Evolutionary conservation across 2,888 invertebrate species (phyloP), one percentile per base, ranked within the genome.

Genomic region (Saturnia japonica): DNA sequence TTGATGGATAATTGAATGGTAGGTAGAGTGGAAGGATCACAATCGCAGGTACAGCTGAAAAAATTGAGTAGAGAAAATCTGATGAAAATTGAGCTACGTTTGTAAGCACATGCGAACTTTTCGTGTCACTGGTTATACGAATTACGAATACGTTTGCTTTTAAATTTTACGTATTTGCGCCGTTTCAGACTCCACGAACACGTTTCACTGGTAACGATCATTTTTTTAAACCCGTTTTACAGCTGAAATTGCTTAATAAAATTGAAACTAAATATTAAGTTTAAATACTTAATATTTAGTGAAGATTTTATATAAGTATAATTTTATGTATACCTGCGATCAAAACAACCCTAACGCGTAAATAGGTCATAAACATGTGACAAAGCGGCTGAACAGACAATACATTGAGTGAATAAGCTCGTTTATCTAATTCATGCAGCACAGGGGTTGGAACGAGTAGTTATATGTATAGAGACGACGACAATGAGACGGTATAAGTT

Each of bases 341-440:
- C 60, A 34, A 47, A 12, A 69, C 64, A 51, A 66, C 40, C 34
- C 51, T 47, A 28, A 69, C 62, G 45, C 14, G 34, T 40, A 64
- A 68, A 64, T 81, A 75, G 77, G 78, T 77, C 82, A 74, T 76
- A 78, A 77, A 76, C 74, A 74, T 80, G 75, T 82, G 76, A 84
- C 84, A 85, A 84, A 84, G 82, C 79, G 80, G 77, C 82, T 78
- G 80, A 82, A 85, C 85, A 85, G 83, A 86, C 87, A 88, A 87
- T 87, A 80, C 77, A 77, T 75, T 76, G 73, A 71, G 78, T 82
- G 84, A 64, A 64, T 78, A 80, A 85, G 82, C 81, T 76, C 80
- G 85, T 85, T 90, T 89, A 90, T 90, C 90, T 83, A 76, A 77
- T 81, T 77, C 78, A 80, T 78, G 74, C 89, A 89, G 87, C 82